Conservation (phyloP, 2,113 vertebrate genomes). For the Nothoprocta pentlandii region DNA sequence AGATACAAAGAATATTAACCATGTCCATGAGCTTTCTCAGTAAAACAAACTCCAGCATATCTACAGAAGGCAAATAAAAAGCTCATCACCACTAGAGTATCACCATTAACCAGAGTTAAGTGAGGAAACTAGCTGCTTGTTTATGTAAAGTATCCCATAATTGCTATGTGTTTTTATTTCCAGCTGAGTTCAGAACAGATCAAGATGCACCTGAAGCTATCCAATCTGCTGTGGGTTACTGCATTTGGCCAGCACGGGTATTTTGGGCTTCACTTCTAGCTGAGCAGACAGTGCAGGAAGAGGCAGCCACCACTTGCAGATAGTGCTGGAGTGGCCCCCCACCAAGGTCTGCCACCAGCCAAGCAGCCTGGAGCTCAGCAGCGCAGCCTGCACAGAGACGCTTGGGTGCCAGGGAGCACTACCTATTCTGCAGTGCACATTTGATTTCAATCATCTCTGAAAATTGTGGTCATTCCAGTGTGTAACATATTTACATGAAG, state of each 20-base stretch:
- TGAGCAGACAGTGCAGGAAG: neutral
- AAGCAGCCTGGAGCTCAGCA: too few species aligned
- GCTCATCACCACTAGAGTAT: too few species aligned
- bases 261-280: neutral
- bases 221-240: neutral
- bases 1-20: neutral
- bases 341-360: neutral
- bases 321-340: fast-evolving
- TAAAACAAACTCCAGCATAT: neutral
- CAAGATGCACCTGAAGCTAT: neutral
- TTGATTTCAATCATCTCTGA: neutral
- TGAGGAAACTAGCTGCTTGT: neutral
- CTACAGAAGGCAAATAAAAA: too few species aligned
- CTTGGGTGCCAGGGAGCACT: fast-evolving
- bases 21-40: neutral
- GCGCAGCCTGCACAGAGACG: fast-evolving
- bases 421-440: neutral
- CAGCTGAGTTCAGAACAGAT: neutral
- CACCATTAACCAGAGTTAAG: too few species aligned
- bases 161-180: neutral
- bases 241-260: neutral
- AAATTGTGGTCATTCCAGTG: neutral
- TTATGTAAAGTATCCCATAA: neutral
- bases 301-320: neutral
- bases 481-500: fast-evolving